phyloP scores from a whole-genome alignment of 1,140 invertebrate species.

The Nasonia giraulti region DNA sequence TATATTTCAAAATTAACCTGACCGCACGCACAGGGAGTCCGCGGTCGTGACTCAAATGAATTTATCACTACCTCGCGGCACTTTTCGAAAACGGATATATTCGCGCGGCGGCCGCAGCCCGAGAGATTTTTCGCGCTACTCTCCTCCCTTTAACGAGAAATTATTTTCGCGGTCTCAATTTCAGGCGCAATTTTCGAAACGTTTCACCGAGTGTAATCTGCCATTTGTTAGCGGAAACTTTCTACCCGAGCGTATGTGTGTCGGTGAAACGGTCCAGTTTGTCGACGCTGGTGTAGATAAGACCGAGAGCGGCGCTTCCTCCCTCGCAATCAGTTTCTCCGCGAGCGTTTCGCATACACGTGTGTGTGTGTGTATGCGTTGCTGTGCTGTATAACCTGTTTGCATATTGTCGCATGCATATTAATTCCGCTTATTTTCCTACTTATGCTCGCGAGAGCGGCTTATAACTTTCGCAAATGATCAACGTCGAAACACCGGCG shows the following conservation, averaged over 20 bases:
- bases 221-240: conserved; percentile 46
- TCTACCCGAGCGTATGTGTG: not conserved
- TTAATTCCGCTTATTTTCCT: conserved; percentile 44
- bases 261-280: conserved; percentile 41
- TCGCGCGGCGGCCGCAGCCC: not conserved
- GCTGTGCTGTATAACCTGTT: not conserved
- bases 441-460: not conserved
- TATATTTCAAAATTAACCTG: too few relatives aligned
- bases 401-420: conserved; percentile 43
- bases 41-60: not conserved
- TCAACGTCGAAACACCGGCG: not conserved
- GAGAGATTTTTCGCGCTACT: not conserved
- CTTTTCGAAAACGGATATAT: not conserved
- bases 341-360: not conserved
- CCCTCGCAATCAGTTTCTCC: conserved; percentile 46
- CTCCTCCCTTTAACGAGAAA: not conserved
- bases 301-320: not conserved
- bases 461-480: conserved; percentile 17
- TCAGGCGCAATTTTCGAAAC: conserved; percentile 14
- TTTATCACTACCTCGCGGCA: not conserved
- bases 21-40: too few relatives aligned
- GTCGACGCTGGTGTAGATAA: conserved; percentile 40
- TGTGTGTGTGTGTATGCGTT: too few relatives aligned
- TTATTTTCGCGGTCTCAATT: conserved; percentile 4
- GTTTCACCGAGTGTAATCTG: conserved; percentile 4